Percentiles rank a stretch among this genome's conserved stretches.
These are phyloP conservation scores for Cranoglanis bouderius DNA, from an alignment of 2,113 vertebrate species.

Conservation along the genomic window DNA sequence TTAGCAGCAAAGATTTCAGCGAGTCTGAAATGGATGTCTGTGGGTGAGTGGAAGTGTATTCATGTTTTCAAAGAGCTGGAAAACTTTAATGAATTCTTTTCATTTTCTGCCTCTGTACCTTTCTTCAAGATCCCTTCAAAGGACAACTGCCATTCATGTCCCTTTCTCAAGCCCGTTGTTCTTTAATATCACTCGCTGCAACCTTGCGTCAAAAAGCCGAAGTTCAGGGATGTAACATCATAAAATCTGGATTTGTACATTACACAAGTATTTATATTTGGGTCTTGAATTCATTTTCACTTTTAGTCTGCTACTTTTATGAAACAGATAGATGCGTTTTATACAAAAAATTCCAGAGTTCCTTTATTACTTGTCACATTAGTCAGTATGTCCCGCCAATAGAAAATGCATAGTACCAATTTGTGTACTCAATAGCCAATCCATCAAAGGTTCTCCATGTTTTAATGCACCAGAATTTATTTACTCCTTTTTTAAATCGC, in stretches of 20 bases:
- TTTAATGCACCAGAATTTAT: too few species aligned
- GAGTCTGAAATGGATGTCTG: slow-evolving; percentile 9
- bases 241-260: background rate
- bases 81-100: background rate
- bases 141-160: background rate
- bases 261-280: background rate
- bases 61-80: background rate
- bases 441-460: too few species aligned
- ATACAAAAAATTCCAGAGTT: background rate
- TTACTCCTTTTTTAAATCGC: too few species aligned
- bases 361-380: background rate
- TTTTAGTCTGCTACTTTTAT: background rate
- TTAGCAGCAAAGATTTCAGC: background rate
- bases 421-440: background rate
- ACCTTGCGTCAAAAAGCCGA: background rate
- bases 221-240: background rate
- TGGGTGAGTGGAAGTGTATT: slow-evolving; percentile 6
- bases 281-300: background rate
- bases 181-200: background rate
- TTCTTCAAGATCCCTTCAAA: slow-evolving; percentile 8
- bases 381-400: background rate
- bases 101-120: slow-evolving; percentile 2
- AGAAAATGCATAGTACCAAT: background rate
- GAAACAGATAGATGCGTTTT: background rate
- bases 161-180: background rate